A percentile compares a stretch with the other conserved stretches of the same genome.
These are phyloP conservation scores for Palythoa grandiflora DNA, from an alignment of 92 coral and sea anemone species.

Conservation along the genomic window DNA sequence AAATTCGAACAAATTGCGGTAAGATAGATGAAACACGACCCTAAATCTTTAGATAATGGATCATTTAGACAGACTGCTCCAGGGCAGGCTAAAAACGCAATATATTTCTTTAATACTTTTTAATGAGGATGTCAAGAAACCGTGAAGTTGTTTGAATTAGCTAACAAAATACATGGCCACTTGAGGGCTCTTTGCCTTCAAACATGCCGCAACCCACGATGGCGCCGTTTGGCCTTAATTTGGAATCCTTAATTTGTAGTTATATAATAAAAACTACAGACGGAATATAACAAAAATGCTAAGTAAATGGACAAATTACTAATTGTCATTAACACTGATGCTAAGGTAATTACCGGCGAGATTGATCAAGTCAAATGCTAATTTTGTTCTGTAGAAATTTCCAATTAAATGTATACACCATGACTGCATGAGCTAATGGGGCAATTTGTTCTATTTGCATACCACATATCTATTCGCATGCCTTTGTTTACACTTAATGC, in stretches of 20 bases:
- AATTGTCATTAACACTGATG: constrained; percentile 66
- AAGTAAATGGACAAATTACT: constrained; percentile 14
- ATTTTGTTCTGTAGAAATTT: constrained; percentile 67
- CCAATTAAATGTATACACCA: constrained; percentile 71
- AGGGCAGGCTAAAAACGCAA: constrained; percentile 8
- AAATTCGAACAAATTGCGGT: not conserved
- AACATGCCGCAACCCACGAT: constrained; percentile 26
- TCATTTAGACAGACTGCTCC: constrained; percentile 8
- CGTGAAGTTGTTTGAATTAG: constrained; percentile 47
- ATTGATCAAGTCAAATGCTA: constrained; percentile 64
- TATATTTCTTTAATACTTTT: constrained; percentile 26
- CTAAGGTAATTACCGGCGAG: constrained; percentile 59
- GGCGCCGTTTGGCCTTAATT: constrained; percentile 40
- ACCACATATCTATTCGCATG: constrained; percentile 77
- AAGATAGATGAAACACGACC: not conserved
- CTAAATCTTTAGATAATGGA: not conserved
- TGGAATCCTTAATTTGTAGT: constrained; percentile 8
- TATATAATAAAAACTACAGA: constrained; percentile 32
- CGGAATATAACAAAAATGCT: constrained; percentile 24
- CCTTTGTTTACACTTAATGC: constrained; percentile 86
- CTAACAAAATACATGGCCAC: constrained; percentile 40
- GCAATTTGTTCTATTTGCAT: constrained; percentile 80
- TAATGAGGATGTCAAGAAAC: constrained; percentile 46
- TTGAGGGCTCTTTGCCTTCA: constrained; percentile 48
- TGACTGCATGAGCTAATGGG: constrained; percentile 66